These are phyloP conservation scores for Hedya salicella DNA, from an alignment of 2,888 invertebrate genomes.

Conservation along the genomic window DNA sequence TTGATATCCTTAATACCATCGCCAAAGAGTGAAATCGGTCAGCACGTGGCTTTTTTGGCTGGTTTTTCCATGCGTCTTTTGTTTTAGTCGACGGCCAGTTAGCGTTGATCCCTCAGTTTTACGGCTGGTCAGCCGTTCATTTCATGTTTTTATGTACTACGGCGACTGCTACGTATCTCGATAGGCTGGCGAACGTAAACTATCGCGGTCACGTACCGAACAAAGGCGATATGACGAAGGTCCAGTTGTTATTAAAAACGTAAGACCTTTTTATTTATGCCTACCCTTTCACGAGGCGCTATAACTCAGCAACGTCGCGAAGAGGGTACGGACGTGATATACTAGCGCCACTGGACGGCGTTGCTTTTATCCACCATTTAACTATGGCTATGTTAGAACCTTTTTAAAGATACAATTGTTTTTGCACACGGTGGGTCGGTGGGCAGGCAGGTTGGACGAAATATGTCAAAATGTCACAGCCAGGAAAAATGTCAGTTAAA, in stretches of 20 bases:
- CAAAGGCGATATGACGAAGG: constrained; percentile 71
- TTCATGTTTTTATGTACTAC: constrained; percentile 44
- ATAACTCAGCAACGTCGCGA: constrained; percentile 44
- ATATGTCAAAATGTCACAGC: background rate
- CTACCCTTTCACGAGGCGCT: constrained; percentile 51
- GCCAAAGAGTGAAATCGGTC: constrained; percentile 18
- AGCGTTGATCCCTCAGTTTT: constrained; percentile 30
- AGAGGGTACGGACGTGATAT: constrained; percentile 43
- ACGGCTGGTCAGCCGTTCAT: constrained; percentile 16
- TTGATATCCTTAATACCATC: constrained; percentile 11
- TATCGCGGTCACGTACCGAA: constrained; percentile 67
- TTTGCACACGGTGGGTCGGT: background rate
- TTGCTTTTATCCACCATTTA: constrained; percentile 12
- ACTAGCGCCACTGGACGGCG: constrained; percentile 37
- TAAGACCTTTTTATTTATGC: constrained; percentile 67
- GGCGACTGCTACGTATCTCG: constrained; percentile 48
- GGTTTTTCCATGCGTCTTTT: constrained; percentile 50
- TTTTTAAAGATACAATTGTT: background rate
- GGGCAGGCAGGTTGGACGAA: background rate
- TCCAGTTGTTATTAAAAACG: constrained; percentile 70
- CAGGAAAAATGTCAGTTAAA: background rate
- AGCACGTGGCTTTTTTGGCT: background rate
- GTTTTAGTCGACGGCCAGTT: constrained; percentile 48
- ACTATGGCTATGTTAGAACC: background rate
- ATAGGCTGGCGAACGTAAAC: constrained; percentile 55